Percentiles rank a stretch among this genome's conserved stretches.
phyloP scores from a whole-genome alignment of 2,888 invertebrate species.

The Diachrysia chrysitis region DNA sequence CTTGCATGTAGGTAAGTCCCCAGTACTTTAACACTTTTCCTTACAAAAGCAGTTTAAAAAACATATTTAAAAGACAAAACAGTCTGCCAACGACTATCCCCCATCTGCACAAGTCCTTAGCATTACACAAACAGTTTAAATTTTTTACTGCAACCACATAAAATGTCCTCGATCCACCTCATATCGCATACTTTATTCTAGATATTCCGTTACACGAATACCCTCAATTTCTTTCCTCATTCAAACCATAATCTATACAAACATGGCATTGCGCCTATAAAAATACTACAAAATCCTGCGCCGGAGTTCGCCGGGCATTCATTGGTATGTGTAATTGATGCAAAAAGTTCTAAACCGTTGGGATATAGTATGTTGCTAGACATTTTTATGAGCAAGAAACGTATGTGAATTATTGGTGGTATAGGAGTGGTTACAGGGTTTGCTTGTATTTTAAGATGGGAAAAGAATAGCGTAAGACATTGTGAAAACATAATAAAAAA shows the following conservation, averaged over 20 bases:
- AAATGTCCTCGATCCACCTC: slow-evolving; percentile 15
- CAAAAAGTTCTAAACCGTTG: slow-evolving; percentile 65
- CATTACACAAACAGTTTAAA: slow-evolving; percentile 16
- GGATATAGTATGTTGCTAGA: slow-evolving; percentile 28
- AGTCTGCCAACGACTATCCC: neutral
- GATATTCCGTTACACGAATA: slow-evolving; percentile 32
- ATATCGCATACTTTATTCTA: slow-evolving; percentile 17
- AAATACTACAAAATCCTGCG: slow-evolving; percentile 66
- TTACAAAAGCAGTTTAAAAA: neutral
- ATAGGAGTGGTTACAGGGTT: neutral
- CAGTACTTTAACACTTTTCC: too few relatives aligned
- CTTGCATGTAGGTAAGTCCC: too few relatives aligned
- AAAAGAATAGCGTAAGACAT: too few relatives aligned
- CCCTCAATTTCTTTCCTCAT: slow-evolving; percentile 34
- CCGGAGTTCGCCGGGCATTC: slow-evolving; percentile 40
- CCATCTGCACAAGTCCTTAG: neutral
- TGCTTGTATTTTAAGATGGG: neutral
- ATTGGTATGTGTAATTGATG: slow-evolving; percentile 71
- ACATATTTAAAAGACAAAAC: neutral
- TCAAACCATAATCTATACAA: slow-evolving; percentile 46
- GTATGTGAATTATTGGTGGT: slow-evolving; percentile 29
- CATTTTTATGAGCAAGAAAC: slow-evolving; percentile 18
- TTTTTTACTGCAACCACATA: slow-evolving; percentile 10
- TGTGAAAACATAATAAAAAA: too few relatives aligned
- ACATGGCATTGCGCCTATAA: slow-evolving; percentile 63